These are phyloP conservation scores for Trogon melanurus DNA, from an alignment of 2,113 vertebrate species.

Conservation along the genomic window DNA sequence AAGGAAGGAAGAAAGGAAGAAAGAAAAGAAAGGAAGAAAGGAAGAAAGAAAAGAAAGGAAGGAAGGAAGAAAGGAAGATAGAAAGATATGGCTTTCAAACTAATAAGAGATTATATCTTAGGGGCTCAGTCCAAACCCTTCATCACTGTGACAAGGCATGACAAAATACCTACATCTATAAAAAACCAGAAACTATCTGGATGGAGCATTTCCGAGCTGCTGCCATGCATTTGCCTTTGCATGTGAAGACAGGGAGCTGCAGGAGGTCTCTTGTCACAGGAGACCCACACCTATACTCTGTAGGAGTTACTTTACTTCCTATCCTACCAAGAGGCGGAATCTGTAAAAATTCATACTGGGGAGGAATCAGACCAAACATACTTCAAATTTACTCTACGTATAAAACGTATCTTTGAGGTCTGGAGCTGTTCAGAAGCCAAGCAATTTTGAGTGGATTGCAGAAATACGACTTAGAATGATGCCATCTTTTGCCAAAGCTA, in stretches of 20 bases:
- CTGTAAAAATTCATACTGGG: background rate
- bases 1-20: too few relatives aligned
- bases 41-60: too few relatives aligned
- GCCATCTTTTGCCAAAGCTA: background rate
- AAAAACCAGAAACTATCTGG: background rate
- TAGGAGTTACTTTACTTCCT: background rate
- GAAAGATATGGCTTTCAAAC: background rate
- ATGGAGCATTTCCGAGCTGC: background rate
- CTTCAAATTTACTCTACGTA: background rate
- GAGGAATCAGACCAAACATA: background rate
- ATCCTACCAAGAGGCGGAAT: background rate
- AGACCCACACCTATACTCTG: background rate
- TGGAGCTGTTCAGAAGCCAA: background rate
- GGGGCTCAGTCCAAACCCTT: background rate
- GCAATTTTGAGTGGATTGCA: background rate
- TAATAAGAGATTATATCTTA: background rate
- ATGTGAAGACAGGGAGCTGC: background rate
- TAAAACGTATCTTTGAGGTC: background rate
- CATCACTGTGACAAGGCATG: background rate
- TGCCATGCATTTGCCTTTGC: background rate
- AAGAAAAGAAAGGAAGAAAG: too few relatives aligned
- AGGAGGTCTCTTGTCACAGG: background rate
- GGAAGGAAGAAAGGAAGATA: background rate
- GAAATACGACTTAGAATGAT: background rate
- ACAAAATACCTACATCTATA: background rate